Evolutionary conservation across 2,888 invertebrate genomes (phyloP).

Genomic region (Tetheella fluctuosa): DNA sequence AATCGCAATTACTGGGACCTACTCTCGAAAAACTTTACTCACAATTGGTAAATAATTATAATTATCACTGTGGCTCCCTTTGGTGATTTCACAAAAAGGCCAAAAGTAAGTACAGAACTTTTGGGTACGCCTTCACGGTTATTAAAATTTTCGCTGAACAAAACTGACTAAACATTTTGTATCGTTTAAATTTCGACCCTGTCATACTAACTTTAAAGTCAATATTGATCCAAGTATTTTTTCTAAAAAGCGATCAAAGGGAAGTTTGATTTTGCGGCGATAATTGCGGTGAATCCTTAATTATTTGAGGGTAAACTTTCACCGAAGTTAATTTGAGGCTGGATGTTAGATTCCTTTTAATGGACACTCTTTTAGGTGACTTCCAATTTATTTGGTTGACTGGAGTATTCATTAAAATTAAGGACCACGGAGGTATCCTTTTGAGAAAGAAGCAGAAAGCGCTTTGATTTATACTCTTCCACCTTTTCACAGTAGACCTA

Average conservation of each 20-base stretch:
- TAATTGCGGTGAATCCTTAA: conserved; percentile 84
- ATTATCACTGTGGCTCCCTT: conserved; percentile 75
- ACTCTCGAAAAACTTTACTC: conserved; percentile 65
- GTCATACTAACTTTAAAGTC: conserved; percentile 45
- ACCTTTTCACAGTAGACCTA: conserved; percentile 22
- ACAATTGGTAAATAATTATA: conserved; percentile 83
- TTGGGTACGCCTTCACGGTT: conserved; percentile 68
- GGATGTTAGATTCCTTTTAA: conserved; percentile 79
- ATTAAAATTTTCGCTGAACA: conserved; percentile 75
- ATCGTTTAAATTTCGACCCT: conserved; percentile 52
- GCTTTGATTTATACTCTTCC: conserved; percentile 51
- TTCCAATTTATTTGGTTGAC: conserved; percentile 78
- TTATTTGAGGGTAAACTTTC: conserved; percentile 84
- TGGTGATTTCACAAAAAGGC: conserved; percentile 77
- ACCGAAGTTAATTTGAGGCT: conserved; percentile 79
- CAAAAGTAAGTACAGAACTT: conserved; percentile 76
- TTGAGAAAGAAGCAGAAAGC: conserved; percentile 55
- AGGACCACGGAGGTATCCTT: conserved; percentile 59
- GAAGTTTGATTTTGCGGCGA: conserved; percentile 82
- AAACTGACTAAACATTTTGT: conserved; percentile 52
- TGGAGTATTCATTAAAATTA: conserved; percentile 76
- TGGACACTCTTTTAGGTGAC: conserved; percentile 81
- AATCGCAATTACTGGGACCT: conserved; percentile 70
- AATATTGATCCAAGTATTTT: conserved; percentile 47
- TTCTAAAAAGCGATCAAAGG: conserved; percentile 76